These are phyloP conservation scores for Linepithema humile DNA, from an alignment of 1,140 invertebrate species.

Conservation along the genomic window DNA sequence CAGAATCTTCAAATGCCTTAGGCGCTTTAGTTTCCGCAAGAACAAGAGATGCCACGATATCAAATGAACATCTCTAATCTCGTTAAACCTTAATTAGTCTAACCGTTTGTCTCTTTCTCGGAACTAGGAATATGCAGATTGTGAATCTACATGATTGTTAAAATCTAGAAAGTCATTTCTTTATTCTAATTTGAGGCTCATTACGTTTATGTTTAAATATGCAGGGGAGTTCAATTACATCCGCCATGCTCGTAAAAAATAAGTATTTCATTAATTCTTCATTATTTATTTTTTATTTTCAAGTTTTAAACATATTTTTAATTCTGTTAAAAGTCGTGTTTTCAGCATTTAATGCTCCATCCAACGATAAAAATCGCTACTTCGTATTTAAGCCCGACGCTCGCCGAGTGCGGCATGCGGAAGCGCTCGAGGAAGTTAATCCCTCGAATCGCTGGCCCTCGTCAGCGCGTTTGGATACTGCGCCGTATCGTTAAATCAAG, in stretches of 20 bases:
- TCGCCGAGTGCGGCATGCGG: not conserved
- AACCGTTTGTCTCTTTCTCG: not conserved
- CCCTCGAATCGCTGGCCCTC: slow-evolving; percentile 25
- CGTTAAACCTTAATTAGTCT: not conserved
- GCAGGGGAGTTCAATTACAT: not conserved
- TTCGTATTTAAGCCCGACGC: not conserved
- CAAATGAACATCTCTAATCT: not conserved
- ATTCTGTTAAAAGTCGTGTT: not conserved
- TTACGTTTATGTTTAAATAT: not conserved
- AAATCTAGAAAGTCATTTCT: not conserved
- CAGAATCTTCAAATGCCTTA: slow-evolving; percentile 5
- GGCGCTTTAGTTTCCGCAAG: not conserved
- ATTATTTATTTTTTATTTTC: not conserved
- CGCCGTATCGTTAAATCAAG: slow-evolving; percentile 51
- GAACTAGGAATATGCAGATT: not conserved
- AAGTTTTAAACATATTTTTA: not conserved
- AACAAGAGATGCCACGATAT: not conserved
- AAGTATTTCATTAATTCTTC: not conserved
- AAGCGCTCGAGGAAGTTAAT: slow-evolving; percentile 43
- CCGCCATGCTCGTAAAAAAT: too few relatives aligned
- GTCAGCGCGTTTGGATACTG: slow-evolving; percentile 55
- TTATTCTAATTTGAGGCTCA: not conserved
- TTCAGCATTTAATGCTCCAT: not conserved
- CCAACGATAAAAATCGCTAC: slow-evolving; percentile 7
- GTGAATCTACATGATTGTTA: not conserved